Conservation (phyloP, 2,888 invertebrate species). For the Mesochorus sp. region DNA sequence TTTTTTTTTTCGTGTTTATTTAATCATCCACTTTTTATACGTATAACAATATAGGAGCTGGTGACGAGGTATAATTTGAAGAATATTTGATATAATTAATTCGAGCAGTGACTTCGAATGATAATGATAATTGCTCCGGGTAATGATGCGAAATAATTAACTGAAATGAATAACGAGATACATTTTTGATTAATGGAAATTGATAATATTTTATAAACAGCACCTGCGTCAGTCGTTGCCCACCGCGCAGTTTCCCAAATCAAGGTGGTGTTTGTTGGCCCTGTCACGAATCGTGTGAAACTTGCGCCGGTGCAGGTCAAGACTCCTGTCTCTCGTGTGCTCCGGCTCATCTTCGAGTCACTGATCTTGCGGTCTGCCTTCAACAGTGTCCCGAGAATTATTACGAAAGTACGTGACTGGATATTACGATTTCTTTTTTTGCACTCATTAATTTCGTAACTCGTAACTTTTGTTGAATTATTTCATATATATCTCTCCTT, state of each 20-base stretch:
- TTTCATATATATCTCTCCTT: background rate
- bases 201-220: slow-evolving; percentile 82
- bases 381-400: slow-evolving; percentile 95
- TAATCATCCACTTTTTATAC: too few relatives aligned
- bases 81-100: too few relatives aligned
- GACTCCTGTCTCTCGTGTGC: slow-evolving; percentile 94
- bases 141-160: too few relatives aligned
- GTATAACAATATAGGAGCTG: too few relatives aligned
- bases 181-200: too few relatives aligned
- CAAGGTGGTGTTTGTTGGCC: slow-evolving; percentile 92
- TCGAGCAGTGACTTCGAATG: too few relatives aligned
- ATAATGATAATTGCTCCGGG: too few relatives aligned
- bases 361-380: slow-evolving; percentile 92
- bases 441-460: too few relatives aligned
- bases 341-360: slow-evolving; percentile 91
- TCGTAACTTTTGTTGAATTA: background rate
- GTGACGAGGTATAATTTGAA: too few relatives aligned
- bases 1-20: too few relatives aligned
- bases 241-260: slow-evolving; percentile 92
- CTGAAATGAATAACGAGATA: too few relatives aligned
- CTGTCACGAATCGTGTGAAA: slow-evolving; percentile 94
- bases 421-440: background rate
- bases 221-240: slow-evolving; percentile 92
- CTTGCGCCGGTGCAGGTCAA: slow-evolving; percentile 93
- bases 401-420: slow-evolving; percentile 87